Conservation (phyloP, 1,140 invertebrate species). For the Tetraneura akinire region DNA sequence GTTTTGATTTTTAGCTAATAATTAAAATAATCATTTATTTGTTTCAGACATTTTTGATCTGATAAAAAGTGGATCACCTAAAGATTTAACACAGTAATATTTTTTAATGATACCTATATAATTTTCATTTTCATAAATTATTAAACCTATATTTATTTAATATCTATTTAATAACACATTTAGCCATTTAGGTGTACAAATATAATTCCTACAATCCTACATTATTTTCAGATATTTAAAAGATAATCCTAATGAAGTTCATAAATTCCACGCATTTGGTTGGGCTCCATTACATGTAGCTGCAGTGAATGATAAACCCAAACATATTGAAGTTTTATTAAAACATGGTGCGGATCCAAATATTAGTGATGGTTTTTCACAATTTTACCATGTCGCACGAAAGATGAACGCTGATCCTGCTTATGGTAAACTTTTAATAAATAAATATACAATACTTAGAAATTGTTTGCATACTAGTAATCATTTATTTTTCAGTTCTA, state of each 20-base stretch:
- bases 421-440: not conserved
- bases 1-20: too few relatives aligned
- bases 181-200: too few relatives aligned
- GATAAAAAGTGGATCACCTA: not conserved
- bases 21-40: not conserved
- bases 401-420: constrained; percentile 64
- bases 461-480: too few relatives aligned
- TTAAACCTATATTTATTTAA: too few relatives aligned
- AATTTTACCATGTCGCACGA: constrained; percentile 67
- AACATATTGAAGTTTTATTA: constrained; percentile 70
- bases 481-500: constrained; percentile 60
- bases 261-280: constrained; percentile 71
- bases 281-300: constrained; percentile 87
- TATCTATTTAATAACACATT: too few relatives aligned
- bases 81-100: constrained; percentile 17
- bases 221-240: constrained; percentile 29
- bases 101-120: too few relatives aligned
- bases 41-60: constrained; percentile 31
- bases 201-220: too few relatives aligned
- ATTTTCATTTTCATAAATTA: too few relatives aligned
- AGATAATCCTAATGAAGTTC: constrained; percentile 60
- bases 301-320: constrained; percentile 72
- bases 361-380: constrained; percentile 77
- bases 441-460: too few relatives aligned
- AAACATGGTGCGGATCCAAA: constrained; percentile 78